phyloP scores from a whole-genome alignment of 2,797 vertebrate genomes.

The Falco concolor region DNA sequence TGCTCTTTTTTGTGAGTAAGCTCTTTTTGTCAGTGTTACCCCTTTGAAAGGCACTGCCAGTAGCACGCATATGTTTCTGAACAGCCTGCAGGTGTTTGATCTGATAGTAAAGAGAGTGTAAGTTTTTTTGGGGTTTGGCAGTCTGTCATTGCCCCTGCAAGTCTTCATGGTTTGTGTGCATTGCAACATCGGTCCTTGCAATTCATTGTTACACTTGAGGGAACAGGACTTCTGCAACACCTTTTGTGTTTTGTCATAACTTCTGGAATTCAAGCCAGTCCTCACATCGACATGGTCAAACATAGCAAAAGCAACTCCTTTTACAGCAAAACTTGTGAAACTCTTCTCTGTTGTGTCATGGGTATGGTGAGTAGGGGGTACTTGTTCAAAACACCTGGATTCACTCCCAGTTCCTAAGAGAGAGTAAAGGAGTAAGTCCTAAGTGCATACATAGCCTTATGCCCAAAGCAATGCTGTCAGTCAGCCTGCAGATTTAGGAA shows the following conservation, averaged over 20 bases:
- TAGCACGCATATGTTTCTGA: rapidly evolving
- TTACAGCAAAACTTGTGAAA: neutral
- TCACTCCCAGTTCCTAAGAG: neutral
- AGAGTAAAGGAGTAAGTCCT: neutral
- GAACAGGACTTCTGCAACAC: neutral
- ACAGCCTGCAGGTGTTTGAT: neutral
- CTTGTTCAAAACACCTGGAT: neutral
- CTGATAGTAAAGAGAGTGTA: neutral
- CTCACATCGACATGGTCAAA: neutral
- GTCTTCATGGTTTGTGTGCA: neutral
- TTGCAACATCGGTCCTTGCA: neutral
- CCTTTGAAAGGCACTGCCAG: neutral
- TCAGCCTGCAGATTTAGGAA: neutral
- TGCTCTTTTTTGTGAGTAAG: neutral
- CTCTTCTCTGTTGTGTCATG: neutral
- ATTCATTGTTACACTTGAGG: neutral
- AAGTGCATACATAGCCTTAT: neutral
- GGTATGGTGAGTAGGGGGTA: neutral
- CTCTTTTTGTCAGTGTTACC: neutral
- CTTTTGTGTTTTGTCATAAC: neutral
- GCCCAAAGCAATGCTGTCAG: neutral
- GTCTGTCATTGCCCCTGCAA: neutral
- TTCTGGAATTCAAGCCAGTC: neutral
- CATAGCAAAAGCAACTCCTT: neutral
- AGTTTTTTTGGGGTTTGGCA: neutral